Evolutionary conservation across 2,888 invertebrate genomes (phyloP), one percentile per base, ranked within the genome.

Genomic region (Andrena hattorfiana): DNA sequence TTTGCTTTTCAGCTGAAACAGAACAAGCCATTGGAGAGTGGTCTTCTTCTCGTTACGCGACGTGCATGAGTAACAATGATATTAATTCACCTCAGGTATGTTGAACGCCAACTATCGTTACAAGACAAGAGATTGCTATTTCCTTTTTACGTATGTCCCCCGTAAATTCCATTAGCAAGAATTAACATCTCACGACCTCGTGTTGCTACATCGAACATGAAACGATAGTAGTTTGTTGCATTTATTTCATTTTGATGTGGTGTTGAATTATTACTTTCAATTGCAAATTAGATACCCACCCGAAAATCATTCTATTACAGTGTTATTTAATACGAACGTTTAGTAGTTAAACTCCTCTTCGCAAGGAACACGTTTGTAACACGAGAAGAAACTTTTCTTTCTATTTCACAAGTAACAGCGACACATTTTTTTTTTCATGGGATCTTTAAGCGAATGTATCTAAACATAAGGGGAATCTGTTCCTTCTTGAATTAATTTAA

Each of bases 71-170:
- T 59, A 87, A 71, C 71, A 85, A 90, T 68, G 90, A 90, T 59
- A 87, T 91, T 26, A 93, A 92, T 87, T 92, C 93, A 16, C 90
- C 92, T n/a, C 93, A 94, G 90, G 94, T 94, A 92, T 49, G 80
- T 81, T 70, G 51, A 49, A 48, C 20, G 51, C 10, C 35, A 28
- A 56, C 1, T 60, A 59, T 68, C 23, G 56, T 59, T 64, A 20
- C 28, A 59, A 35, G 13, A 63, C 32, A 30, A 60, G 71, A 32
- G 32, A 48, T n/a, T 76, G 67, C 59, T 67, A 35, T 26, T 26
- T 30, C 7, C 35, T 32, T 70, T 23, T 32, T 26, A 32, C 32
- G 42, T 68, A 68, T 48, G 26, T 63, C 42, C 16, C 23, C 32
- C 54, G 20, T 68, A 68, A 77, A 70, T 64, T 28, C 28, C 16